These are phyloP conservation scores for Cyphomyrus plagiostoma DNA, from an alignment of 2,113 vertebrate species.

Conservation along the genomic window DNA sequence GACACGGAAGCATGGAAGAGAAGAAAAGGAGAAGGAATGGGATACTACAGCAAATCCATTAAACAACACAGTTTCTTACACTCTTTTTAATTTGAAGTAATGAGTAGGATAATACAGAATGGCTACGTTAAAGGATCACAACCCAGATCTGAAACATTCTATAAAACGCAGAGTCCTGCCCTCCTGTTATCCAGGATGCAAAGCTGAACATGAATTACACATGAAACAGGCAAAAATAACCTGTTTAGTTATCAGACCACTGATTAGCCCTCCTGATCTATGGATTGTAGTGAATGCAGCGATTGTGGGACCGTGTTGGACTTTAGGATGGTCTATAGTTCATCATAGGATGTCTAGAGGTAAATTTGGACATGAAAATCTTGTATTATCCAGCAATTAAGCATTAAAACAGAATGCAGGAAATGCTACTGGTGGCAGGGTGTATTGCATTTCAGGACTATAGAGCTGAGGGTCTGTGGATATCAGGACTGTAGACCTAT, in stretches of 20 bases:
- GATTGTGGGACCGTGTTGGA: background rate
- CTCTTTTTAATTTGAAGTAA: background rate
- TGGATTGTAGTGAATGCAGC: background rate
- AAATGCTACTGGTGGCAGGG: background rate
- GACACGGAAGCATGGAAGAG: background rate
- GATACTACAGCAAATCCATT: background rate
- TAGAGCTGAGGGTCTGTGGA: background rate
- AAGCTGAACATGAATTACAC: background rate
- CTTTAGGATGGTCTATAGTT: background rate
- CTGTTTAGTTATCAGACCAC: background rate
- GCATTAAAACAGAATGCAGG: background rate
- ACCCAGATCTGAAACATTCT: background rate
- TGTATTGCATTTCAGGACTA: background rate
- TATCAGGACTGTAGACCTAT: background rate
- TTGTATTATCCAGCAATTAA: background rate
- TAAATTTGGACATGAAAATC: background rate
- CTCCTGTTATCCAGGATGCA: background rate
- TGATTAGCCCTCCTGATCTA: background rate
- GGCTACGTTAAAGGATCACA: background rate
- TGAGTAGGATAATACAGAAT: background rate
- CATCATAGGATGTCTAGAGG: background rate
- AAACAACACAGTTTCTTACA: background rate
- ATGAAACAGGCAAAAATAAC: background rate
- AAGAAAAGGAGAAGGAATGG: background rate
- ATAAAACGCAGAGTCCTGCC: background rate